phyloP scores from a whole-genome alignment of 1,140 invertebrate genomes.

The Kradibia gibbosae region DNA sequence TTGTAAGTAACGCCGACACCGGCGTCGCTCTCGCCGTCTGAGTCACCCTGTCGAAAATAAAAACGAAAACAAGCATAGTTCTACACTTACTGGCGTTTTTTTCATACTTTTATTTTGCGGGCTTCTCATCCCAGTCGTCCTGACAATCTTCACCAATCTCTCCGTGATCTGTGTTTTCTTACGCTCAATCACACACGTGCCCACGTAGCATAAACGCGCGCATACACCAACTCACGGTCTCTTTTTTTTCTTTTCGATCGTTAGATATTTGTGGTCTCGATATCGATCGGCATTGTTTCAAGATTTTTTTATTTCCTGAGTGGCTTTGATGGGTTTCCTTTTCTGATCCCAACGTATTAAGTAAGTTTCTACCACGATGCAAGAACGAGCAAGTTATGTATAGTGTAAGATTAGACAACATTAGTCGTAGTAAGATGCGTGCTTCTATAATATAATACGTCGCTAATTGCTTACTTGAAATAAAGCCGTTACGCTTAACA shows the following conservation, averaged over 20 bases:
- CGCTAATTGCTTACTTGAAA: conserved; percentile 1
- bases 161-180: not conserved
- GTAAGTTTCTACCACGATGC: conserved; percentile 55
- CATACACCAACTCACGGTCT: too few species aligned
- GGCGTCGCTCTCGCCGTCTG: conserved; percentile 70
- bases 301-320: not conserved
- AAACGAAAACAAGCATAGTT: conserved; percentile 61
- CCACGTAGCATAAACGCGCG: too few species aligned
- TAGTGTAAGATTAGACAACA: conserved; percentile 20
- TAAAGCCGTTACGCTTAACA: too few species aligned
- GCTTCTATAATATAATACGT: not conserved
- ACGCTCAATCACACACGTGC: too few species aligned
- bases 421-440: conserved; percentile 28
- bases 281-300: not conserved
- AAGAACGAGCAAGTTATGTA: conserved; percentile 45
- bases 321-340: not conserved
- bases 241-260: not conserved
- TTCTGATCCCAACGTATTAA: not conserved
- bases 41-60: conserved; percentile 70
- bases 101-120: not conserved
- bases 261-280: not conserved
- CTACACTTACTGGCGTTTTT: conserved; percentile 66
- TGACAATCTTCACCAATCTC: not conserved
- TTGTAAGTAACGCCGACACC: conserved; percentile 71
- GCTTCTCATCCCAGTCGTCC: not conserved